Percentiles rank a stretch among this genome's conserved stretches.
These are phyloP conservation scores for Biston betularia DNA, from an alignment of 2,888 invertebrate genomes.

Conservation along the genomic window DNA sequence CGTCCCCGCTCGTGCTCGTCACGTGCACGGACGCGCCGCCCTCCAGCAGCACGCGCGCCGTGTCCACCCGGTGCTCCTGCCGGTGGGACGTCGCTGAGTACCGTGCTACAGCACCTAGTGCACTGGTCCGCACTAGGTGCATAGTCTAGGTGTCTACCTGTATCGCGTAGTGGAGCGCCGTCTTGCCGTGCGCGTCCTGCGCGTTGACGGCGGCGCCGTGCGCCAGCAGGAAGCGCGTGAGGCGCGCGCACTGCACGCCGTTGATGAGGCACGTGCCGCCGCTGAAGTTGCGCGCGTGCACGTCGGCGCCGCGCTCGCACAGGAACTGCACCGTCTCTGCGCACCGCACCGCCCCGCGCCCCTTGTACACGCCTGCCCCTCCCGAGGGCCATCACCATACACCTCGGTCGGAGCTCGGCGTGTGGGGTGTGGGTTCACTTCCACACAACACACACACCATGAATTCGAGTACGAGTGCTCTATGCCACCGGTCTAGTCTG, in stretches of 20 bases:
- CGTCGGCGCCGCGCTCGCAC: conserved; percentile 93
- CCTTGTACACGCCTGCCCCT: no score
- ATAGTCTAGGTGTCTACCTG: no score
- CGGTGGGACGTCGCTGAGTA: conserved; percentile 69
- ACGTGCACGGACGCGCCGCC: conserved; percentile 93
- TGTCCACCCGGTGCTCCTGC: conserved; percentile 90
- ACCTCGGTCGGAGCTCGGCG: no score
- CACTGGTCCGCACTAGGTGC: background rate
- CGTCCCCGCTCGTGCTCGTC: conserved; percentile 94
- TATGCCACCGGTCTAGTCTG: no score
- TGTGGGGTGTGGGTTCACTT: no score
- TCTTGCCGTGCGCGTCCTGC: conserved; percentile 95
- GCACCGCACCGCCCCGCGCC: conserved; percentile 57
- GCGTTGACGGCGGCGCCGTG: conserved; percentile 94
- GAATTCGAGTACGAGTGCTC: no score
- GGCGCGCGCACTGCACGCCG: conserved; percentile 93
- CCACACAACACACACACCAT: background rate
- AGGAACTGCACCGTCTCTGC: conserved; percentile 91
- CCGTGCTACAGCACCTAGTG: background rate
- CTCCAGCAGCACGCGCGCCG: conserved; percentile 92
- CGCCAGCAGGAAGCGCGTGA: conserved; percentile 92
- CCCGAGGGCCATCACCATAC: no score
- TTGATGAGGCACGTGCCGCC: conserved; percentile 98
- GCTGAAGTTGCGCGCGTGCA: conserved; percentile 94
- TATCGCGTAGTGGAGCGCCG: conserved; percentile 95